phyloP scores from a whole-genome alignment of 1,140 invertebrate species.

The Hyphantria cunea region DNA sequence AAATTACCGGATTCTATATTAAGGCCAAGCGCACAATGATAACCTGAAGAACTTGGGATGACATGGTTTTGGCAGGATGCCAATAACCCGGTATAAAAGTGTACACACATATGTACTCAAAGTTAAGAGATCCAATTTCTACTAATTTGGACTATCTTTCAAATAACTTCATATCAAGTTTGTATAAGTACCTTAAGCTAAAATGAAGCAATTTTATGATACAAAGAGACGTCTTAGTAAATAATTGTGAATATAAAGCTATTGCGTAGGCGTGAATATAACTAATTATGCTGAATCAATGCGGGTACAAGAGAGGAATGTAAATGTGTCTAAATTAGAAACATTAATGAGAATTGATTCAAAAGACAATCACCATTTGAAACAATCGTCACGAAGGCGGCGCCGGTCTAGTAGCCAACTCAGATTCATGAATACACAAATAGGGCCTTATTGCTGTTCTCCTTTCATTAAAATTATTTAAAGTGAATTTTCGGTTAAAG shows the following conservation, averaged over 20 bases:
- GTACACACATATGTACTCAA: slow-evolving; percentile 38
- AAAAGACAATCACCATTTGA: slow-evolving; percentile 52
- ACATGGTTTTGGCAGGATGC: slow-evolving; percentile 52
- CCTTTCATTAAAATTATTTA: slow-evolving; percentile 33
- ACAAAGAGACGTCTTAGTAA: slow-evolving; percentile 11
- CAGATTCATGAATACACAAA: slow-evolving; percentile 64
- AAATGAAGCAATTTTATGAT: slow-evolving; percentile 11
- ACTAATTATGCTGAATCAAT: slow-evolving; percentile 28
- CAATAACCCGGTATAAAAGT: slow-evolving; percentile 42
- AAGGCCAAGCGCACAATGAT: slow-evolving; percentile 62
- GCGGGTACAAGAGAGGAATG: slow-evolving; percentile 26
- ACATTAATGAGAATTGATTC: slow-evolving; percentile 50
- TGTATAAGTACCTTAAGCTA: slow-evolving; percentile 10
- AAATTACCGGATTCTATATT: slow-evolving; percentile 60
- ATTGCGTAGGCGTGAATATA: slow-evolving; percentile 24
- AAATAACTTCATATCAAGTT: slow-evolving; percentile 7
- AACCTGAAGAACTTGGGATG: slow-evolving; percentile 61
- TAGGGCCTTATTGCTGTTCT: slow-evolving; percentile 43
- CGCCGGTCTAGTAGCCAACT: slow-evolving; percentile 14
- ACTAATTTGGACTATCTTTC: slow-evolving; percentile 33
- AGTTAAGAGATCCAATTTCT: slow-evolving; percentile 31
- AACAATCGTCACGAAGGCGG: slow-evolving; percentile 37
- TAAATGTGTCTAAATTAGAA: slow-evolving; percentile 38
- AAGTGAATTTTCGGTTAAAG: slow-evolving; percentile 15
- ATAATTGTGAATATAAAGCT: slow-evolving; percentile 18